Percentiles rank a stretch among this genome's conserved stretches.
phyloP scores from a whole-genome alignment of 2,888 invertebrate species.

The Xestoiulus laeticollis region DNA sequence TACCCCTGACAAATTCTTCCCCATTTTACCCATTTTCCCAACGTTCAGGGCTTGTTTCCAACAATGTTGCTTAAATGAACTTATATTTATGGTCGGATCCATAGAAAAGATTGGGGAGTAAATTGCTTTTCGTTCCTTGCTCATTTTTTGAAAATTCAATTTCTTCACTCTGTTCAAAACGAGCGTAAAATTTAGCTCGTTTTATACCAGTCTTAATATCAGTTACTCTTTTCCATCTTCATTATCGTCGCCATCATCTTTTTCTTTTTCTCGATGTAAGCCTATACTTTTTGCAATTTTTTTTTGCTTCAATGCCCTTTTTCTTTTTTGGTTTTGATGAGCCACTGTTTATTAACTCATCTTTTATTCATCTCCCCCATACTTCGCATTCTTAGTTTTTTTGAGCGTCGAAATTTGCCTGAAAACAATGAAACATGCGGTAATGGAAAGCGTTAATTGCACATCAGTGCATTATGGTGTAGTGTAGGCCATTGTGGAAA shows the following conservation, averaged over 20 bases:
- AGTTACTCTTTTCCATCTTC: background rate
- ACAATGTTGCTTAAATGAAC: background rate
- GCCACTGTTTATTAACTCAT: constrained; percentile 30
- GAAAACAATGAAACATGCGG: constrained; percentile 35
- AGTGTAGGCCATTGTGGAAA: background rate
- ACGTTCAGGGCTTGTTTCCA: background rate
- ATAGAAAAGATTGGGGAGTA: constrained; percentile 11
- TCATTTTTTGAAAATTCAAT: constrained; percentile 2
- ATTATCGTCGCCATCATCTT: background rate
- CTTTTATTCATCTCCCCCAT: constrained; percentile 9
- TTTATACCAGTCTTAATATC: background rate
- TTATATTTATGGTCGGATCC: background rate
- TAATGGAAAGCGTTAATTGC: constrained; percentile 2
- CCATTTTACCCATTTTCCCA: background rate
- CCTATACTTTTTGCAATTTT: background rate
- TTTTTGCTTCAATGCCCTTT: background rate
- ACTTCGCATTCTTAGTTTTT: background rate
- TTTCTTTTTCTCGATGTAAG: background rate
- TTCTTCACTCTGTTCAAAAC: background rate
- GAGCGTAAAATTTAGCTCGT: background rate
- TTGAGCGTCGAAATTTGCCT: constrained; percentile 2
- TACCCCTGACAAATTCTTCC: background rate
- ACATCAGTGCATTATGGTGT: background rate
- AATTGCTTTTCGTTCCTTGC: constrained; percentile 6
- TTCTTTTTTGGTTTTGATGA: constrained; percentile 24